Base-by-base conservation (phyloP, 2,797 vertebrate species). In the Hapalemur alaotrensis region DNA sequence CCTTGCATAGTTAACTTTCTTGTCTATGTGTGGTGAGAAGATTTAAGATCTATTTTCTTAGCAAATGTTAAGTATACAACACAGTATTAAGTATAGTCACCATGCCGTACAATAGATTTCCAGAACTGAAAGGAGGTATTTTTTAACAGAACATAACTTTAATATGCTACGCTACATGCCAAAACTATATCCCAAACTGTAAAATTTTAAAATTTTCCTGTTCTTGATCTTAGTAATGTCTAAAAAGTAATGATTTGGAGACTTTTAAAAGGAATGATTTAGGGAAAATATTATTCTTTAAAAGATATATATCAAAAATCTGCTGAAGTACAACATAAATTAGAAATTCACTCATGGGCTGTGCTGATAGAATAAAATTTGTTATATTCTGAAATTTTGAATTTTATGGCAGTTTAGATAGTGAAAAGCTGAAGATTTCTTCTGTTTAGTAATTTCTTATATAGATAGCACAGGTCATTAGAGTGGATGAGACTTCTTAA, bases 361-460 rank as follows among this genome's bases (percentile, higher is more conserved):
- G 8, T 52, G 35, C 28, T 81, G 30, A 76, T 20, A 32, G 22
- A 88, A 84, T 54, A 75, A 85, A 93, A 82, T 89, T 48, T 23
- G 87, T 70, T 70, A 65, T 54, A 85, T 28, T 85, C 22, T 72
- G 10, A 2, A 61, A 78, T 86, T 95, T 81, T 82, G 38, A 93
- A 85, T 91, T 87, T 81, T 57, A 95, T 93, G 46, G 54, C 52
- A 89, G 78, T 78, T 59, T 82, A 43, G 4, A 57, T 4, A 76
- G 4, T 38, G 28, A 52, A 41, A 87, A 41, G 48, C 18, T 52
- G 5, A 80, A 52, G 4, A 50, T 52, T 25, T 32, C 61, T 83
- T 83, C 67, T 89, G n/a, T 35, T 89, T 78, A 95, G 4, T 50
- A 78, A 89, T 91, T 48, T 79, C 41, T 85, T 72, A 96, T 54